Evolutionary conservation across 2,113 vertebrate species (phyloP), one percentile per base, ranked within the genome.

Genomic region (Tyrannus savana): DNA sequence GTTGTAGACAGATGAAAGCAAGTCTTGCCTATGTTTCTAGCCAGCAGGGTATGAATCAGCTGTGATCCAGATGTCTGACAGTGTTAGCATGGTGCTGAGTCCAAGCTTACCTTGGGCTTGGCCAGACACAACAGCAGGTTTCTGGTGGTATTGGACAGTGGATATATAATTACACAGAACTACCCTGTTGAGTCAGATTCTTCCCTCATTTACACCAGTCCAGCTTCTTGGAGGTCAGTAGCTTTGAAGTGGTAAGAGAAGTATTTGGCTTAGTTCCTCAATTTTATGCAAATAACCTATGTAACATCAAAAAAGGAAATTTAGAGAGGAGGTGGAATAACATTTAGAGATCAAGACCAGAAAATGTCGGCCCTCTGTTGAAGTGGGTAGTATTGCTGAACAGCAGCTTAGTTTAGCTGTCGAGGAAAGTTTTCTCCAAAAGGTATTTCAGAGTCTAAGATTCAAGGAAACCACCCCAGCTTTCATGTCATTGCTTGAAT

Each of bases 221-320:
- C 88, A 75, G 76, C 92, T 89, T 92, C 90, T 53, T 47, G 91
- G 37, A 90, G 87, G 93, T 87, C 95, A 91, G 74, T 33, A 74
- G 30, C 87, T 97, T 94, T 96, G 96, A 96, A 92, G 93, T 88
- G 73, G 93, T 84, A 84, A 84, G 18, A 88, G 49, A 90, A 87
- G 6, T 75, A 92, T 89, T 93, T 96, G 88, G 96, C 72, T 22
- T n/a, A 78, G 76, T 78, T 89, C 83, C 88, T 81, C 31, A 30
- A 56, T 74, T 96, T 93, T 93, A 96, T 95, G 96, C 88, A 95
- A 95, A 94, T 95, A 68, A 42, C 14, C 79, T 75, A 68, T 49
- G 33, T 49, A 96, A 93, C 73, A 96, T 91, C 87, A 96, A 89
- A 93, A 94, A 96, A 83, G 69, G 69, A 96, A 96, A 90, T 92